Base-by-base conservation (phyloP, 2,113 vertebrate genomes). In the Arizona elegans region DNA sequence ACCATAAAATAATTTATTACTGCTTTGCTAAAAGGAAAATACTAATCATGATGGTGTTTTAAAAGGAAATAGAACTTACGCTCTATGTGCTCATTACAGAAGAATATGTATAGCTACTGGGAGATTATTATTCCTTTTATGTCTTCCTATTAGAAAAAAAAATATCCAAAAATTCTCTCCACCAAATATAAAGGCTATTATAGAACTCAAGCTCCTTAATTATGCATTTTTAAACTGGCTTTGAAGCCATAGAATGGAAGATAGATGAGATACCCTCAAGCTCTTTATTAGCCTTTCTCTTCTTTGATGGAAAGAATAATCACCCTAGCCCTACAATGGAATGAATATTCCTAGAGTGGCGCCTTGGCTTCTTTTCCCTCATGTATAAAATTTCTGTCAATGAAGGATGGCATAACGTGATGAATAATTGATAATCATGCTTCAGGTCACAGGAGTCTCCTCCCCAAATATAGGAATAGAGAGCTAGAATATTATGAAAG, bases 221-320 rank as follows among this genome's bases (percentile, higher is more conserved):
- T 97, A 97, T 96, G 93, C 96, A 88, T 97, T 96, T 96, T 95
- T 93, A 96, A 96, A 93, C 85, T 95, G 91, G 93, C 94, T 97
- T 96, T 96, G 95, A 97, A 96, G 94, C 91, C 92, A 33, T 0
- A 0, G 87, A 96, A 70, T 0, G 0, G 96, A 94, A 88, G 88
- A 96, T 81, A 93, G 94, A 93, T 47, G 29, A 95, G 94, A 95
- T 0, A 0, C 56, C 92, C 93, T 96, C 92, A 95, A 94, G 86
- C 58, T 93, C 86, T 92, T 96, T 95, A 96, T 97, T 95, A 97
- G 94, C 85, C 55, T 95, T 93, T 96, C 91, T 21, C 3, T 94
- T 91, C 95, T 97, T 94, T 93, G 90, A 94, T 90, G 93, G 93
- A 93, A 96, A 92, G 95, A 97, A 94, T 97, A 96, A 97, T 96